Evolutionary conservation across 2,113 vertebrate species (phyloP).

Genomic region (Periophthalmodon schlosseri): DNA sequence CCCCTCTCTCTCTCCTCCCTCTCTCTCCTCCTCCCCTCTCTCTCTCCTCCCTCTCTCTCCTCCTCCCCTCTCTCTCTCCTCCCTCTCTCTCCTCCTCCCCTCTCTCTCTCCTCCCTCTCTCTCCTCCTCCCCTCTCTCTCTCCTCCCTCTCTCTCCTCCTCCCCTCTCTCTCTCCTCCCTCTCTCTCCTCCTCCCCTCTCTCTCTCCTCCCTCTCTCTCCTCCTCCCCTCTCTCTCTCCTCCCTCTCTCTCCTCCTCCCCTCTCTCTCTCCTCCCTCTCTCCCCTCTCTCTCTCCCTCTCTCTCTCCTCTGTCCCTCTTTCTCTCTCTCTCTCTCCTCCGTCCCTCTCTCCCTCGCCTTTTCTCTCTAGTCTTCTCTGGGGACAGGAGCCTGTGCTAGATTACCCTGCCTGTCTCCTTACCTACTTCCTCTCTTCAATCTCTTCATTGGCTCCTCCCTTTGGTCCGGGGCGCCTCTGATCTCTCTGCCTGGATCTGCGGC

Average conservation of each 20-base stretch:
- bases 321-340: too few relatives aligned
- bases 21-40: too few relatives aligned
- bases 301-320: background rate
- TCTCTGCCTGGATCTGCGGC: constrained; percentile 33
- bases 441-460: background rate
- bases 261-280: too few relatives aligned
- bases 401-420: constrained; percentile 39
- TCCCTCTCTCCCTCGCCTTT: constrained; percentile 10
- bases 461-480: constrained; percentile 30
- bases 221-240: too few relatives aligned
- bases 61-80: too few relatives aligned
- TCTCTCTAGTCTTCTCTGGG: constrained; percentile 21
- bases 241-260: too few relatives aligned
- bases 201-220: background rate
- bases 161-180: too few relatives aligned
- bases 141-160: background rate
- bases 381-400: constrained; percentile 42
- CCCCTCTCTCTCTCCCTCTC: background rate
- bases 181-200: too few relatives aligned
- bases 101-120: too few relatives aligned
- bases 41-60: too few relatives aligned
- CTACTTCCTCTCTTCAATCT: constrained; percentile 29
- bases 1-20: too few relatives aligned
- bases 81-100: too few relatives aligned
- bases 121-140: background rate